phyloP scores from a whole-genome alignment of 1,140 invertebrate species.

The Gonatopus flavifemur region DNA sequence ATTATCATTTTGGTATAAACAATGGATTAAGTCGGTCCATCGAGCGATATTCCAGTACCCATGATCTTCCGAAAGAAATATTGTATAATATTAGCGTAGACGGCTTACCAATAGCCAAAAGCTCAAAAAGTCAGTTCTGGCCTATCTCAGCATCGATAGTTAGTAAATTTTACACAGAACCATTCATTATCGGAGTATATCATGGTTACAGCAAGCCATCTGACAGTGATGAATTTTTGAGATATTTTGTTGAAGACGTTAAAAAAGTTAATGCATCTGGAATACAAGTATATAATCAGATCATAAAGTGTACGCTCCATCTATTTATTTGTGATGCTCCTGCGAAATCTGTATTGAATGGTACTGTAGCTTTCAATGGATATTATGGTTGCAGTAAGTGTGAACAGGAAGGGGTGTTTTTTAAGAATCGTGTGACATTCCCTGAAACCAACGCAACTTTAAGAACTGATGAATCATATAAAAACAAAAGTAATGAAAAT shows the following conservation, averaged over 20 bases:
- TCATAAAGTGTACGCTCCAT: background rate
- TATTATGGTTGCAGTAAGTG: background rate
- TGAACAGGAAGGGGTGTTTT: background rate
- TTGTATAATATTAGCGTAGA: background rate
- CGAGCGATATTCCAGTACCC: background rate
- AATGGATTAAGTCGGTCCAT: background rate
- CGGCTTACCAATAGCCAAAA: conserved; percentile 17
- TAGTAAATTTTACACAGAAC: background rate
- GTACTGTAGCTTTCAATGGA: background rate
- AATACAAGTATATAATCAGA: background rate
- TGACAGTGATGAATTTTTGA: background rate
- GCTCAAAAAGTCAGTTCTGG: conserved; percentile 21
- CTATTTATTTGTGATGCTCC: background rate
- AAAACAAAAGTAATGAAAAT: background rate
- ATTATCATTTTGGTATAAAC: background rate
- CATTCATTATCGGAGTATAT: background rate
- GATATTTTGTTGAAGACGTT: background rate
- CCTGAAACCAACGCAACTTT: background rate
- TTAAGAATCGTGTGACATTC: background rate
- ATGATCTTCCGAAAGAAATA: background rate
- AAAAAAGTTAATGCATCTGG: background rate
- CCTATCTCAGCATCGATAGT: conserved; percentile 12
- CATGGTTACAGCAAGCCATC: background rate
- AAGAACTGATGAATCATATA: background rate
- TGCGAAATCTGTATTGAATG: background rate